Evolutionary conservation across 2,113 vertebrate species (phyloP).

Genomic region (Piliocolobus tephrosceles): DNA sequence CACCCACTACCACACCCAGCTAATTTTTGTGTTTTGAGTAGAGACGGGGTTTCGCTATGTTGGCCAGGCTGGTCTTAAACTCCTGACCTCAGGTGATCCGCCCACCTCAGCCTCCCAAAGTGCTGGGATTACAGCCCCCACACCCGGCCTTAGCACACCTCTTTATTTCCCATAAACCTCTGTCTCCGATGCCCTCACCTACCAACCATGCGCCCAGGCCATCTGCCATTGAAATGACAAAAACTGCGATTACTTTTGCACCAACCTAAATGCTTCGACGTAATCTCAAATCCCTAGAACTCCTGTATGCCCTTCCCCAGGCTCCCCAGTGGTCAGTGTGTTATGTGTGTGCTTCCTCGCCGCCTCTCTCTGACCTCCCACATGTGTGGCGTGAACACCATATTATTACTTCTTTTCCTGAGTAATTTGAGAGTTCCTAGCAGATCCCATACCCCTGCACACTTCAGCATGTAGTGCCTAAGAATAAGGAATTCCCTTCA

Average conservation of each 20-base stretch:
- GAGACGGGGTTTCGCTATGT: no score
- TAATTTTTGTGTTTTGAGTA: no score
- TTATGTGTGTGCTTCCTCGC: no score
- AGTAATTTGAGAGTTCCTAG: not conserved
- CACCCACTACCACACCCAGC: no score
- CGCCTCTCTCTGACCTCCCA: not conserved
- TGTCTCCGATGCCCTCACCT: fast-evolving
- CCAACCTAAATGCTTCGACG: not conserved
- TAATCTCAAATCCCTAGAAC: not conserved
- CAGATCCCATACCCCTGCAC: not conserved
- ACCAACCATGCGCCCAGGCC: not conserved
- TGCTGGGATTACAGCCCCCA: no score
- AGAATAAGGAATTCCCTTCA: not conserved
- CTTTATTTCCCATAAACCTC: not conserved
- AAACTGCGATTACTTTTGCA: no score
- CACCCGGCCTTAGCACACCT: fast-evolving
- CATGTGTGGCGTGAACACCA: fast-evolving
- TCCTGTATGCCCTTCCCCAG: not conserved
- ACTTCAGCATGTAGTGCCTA: not conserved
- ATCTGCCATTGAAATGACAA: no score
- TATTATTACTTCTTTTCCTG: not conserved
- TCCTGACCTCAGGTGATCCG: no score
- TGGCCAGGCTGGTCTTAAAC: no score
- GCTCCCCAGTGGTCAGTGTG: fast-evolving
- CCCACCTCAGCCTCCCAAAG: not conserved